A percentile compares a stretch with the other conserved stretches of the same genome.
Conservation (phyloP, 2,888 invertebrate genomes). For the Andrena fulva region DNA sequence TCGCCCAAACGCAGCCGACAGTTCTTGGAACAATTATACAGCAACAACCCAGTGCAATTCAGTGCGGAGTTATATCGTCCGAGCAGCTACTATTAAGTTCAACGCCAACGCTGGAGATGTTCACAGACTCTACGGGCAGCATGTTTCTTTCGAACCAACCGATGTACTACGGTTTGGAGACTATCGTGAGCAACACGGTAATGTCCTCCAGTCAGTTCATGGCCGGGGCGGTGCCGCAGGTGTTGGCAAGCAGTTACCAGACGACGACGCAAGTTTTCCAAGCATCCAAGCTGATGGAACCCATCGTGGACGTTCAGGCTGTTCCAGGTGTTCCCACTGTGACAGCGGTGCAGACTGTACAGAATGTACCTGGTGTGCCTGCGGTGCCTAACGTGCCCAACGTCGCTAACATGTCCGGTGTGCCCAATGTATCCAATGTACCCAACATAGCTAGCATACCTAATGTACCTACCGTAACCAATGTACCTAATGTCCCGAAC, state of each 20-base stretch:
- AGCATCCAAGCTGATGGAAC: constrained; percentile 92
- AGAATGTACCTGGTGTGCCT: constrained; percentile 75
- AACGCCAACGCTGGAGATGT: constrained; percentile 88
- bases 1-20: constrained; percentile 80
- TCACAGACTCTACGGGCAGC: constrained; percentile 86
- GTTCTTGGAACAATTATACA: constrained; percentile 84
- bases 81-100: constrained; percentile 88
- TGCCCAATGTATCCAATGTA: constrained; percentile 86
- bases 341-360: constrained; percentile 75
- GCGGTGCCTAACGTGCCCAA: constrained; percentile 69
- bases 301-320: constrained; percentile 91
- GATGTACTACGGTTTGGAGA: constrained; percentile 93
- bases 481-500: constrained; percentile 66
- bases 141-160: constrained; percentile 88
- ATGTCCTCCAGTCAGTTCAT: constrained; percentile 96
- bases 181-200: constrained; percentile 94
- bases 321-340: constrained; percentile 81
- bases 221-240: constrained; percentile 92
- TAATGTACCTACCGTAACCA: constrained; percentile 67
- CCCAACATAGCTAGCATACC: constrained; percentile 71
- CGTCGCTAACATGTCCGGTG: constrained; percentile 75
- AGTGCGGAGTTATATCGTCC: constrained; percentile 85
- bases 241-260: constrained; percentile 93
- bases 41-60: constrained; percentile 86
- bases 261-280: constrained; percentile 94